Evolutionary conservation across 1,140 invertebrate species (phyloP), one percentile per base, ranked within the genome.

Genomic region (Sarcophaga bullata): DNA sequence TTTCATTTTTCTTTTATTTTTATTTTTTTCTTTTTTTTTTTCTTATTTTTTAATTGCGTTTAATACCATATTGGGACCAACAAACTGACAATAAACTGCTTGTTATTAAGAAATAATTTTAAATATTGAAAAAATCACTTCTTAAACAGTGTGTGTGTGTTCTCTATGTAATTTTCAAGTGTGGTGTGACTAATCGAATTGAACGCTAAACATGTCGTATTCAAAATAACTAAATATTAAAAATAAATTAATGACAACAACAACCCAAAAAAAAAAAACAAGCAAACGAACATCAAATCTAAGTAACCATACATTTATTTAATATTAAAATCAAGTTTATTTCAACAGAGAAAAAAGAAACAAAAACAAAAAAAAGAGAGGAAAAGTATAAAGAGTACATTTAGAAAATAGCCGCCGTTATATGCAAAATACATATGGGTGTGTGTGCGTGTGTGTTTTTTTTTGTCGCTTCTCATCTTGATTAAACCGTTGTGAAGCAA

Each of bases 171-270:
- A n/a, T 58, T 58, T 13, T 13, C 54, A 58, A 58, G 54, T 58
- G 25, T n/a, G 54, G 54, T 58, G 54, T 58, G 54, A 58, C 54
- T 58, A 58, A 58, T 58, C 54, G 54, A 58, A 58, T 58, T 58
- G 54, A n/a, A 58, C 54, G 54, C n/a, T 58, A 58, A 58, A 58
- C 54, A 58, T 58, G 54, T 58, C 54, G 15, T n/a, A 58, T 58
- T 58, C 13, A 8, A 58, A 58, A 58, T 58, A 58, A 58, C 54
- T n/a, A n/a, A 58, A 58, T n/a, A 58, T 58, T 58, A 58, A 13
- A 58, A n/a, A n/a, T n/a, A n/a, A 58, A 58, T n/a, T 15, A 54
- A 54, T 13, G 25, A 37, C 25, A 37, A 37, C 25, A 37, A 37
- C 25, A 37, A 37, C 25, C 1, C 1, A 37, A 37, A n/a, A 58